Evolutionary conservation across 2,888 invertebrate species (phyloP), one percentile per base, ranked within the genome.

Genomic region (Metalampra italica): DNA sequence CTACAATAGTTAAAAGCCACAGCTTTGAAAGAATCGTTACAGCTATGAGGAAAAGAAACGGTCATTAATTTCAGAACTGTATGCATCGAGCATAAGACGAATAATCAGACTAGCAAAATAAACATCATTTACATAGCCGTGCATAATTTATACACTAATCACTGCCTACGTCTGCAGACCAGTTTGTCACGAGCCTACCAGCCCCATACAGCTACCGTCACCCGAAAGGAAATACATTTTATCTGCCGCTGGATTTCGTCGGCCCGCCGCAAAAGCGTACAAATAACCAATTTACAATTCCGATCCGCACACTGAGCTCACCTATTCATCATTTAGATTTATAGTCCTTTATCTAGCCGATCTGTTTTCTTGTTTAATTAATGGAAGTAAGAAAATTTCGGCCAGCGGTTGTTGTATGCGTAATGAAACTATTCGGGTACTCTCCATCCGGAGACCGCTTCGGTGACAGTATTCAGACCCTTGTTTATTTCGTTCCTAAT

Each of bases 271-370:
- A 70, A 71, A 70, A 68, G 71, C 67, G 59, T 67, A 71, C 78
- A 78, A 81, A 68, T 81, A 82, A 79, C 81, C 77, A 82, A 85
- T 84, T 83, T 82, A 82, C 85, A 82, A 82, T 82, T 84, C 82
- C 63, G 70, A 79, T 78, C 78, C 76, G 59, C 62, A 52, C 58
- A 66, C 59, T 73, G 73, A 81, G 78, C 80, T 78, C 69, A 78
- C 78, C 86, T 81, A 87, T 88, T 83, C 81, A 83, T 88, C 87
- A 87, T 85, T 85, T 72, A 86, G 88, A 88, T 87, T 88, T 87
- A 88, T 87, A 71, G 84, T 78, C 79, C 75, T 80, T 81, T 85
- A 86, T 84, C 85, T 82, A 78, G 75, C 71, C 80, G 75, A 84
- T 84, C 82, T 84, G 80, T 76, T 82, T 79, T 82, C 80, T 77